Evolutionary conservation across 2,888 invertebrate species (phyloP), one percentile per base, ranked within the genome.

Genomic region (Calliphora vomitoria): DNA sequence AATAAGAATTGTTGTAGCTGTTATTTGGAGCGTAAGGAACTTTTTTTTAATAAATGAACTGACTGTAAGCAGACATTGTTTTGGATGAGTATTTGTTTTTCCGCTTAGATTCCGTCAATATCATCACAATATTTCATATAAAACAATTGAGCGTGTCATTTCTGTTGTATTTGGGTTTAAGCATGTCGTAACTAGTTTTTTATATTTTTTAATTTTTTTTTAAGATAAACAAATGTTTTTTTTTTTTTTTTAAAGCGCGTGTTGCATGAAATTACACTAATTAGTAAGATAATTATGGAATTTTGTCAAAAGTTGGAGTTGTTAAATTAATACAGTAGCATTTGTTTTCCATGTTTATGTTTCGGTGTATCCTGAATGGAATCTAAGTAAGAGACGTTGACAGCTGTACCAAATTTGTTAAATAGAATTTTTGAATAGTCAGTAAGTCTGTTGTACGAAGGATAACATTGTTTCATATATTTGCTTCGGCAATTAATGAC

Each of bases 121-220:
- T 78, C 81, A 68, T 86, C 84, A 88, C 80, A 90, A 91, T 92
- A 92, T 90, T 90, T 92, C 90, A 90, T 90, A 87, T 87, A 90
- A 92, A 91, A 90, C 90, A 91, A 92, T 92, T 91, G 92, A 91
- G 92, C 91, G 91, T 88, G 88, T 90, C 89, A 86, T 88, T 89
- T 87, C 79, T 89, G 75, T 86, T 89, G 89, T 89, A 79, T 87
- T 72, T 83, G 84, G 87, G 85, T 87, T 89, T 88, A 88, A 81
- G 25, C 8, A 68, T 53, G 35, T 78, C 44, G 41, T 25, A 31
- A 11, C 31, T 31, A 25, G 25, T 35, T 68, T 55, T 78, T 66
- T 31, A 25, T n/a, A 44, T n/a, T 20, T 60, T 68, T 68, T 58
- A 8, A 6, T 84, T 66, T 69, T 20, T 75, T 75, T 62, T 44